phyloP scores from a whole-genome alignment of 2,888 invertebrate species.

The Poecilobothrus nobilitatus region DNA sequence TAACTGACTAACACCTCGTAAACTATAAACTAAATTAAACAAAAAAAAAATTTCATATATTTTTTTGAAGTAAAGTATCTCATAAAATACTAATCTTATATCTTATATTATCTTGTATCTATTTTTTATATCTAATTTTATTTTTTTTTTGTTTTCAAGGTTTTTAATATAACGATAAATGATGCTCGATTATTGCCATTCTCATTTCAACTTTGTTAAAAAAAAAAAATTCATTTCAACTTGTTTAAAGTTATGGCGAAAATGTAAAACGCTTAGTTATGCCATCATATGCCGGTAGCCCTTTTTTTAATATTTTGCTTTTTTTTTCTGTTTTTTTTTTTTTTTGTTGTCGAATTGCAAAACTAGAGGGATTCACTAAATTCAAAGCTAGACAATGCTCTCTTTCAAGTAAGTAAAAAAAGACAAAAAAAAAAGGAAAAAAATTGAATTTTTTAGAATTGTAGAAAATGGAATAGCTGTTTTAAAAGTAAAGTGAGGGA shows the following conservation, averaged over 20 bases:
- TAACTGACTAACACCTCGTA: background rate
- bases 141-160: background rate
- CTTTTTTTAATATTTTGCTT: background rate
- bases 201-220: background rate
- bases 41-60: background rate
- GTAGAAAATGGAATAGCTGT: background rate
- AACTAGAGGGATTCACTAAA: no score
- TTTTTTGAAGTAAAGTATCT: background rate
- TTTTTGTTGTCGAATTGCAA: no score
- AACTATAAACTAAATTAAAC: background rate
- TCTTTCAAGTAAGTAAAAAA: background rate
- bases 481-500: background rate
- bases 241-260: background rate
- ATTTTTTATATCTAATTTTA: background rate
- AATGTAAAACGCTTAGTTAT: slow-evolving; percentile 4
- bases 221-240: no score
- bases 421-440: background rate
- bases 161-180: background rate
- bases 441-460: background rate
- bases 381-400: background rate
- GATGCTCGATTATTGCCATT: slow-evolving; percentile 1
- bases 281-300: slow-evolving; percentile 6
- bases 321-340: no score
- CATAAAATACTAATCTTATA: background rate
- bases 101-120: background rate